Base-by-base conservation (phyloP, 2,797 vertebrate species). In the Dryobates pubescens region DNA sequence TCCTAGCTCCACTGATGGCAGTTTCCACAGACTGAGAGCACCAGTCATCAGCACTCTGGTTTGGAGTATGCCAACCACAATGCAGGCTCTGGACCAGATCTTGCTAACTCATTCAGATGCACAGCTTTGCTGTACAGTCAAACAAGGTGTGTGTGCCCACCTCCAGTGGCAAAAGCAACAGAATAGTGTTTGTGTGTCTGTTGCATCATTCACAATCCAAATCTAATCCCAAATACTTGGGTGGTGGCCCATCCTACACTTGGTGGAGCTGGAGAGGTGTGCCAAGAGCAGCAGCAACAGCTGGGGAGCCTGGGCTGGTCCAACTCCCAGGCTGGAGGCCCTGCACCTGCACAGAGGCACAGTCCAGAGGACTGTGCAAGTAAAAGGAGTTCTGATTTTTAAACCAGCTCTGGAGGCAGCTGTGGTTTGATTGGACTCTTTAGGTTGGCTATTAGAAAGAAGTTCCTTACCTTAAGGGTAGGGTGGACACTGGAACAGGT, bases 211-310 rank as follows among this genome's bases (percentile, higher is more conserved):
- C 87, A 78, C 24, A 0, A 59, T 32, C 76, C 79, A 81, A 83
- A 86, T 58, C 83, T 80, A 93, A 93, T 93, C 73, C 65, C 43
- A 92, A 83, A 58, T 81, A 88, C 69, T 93, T 95, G 90, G 93
- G 68, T 20, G 59, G 53, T 0, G 0, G 67, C 93, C 82, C 1
- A 0, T 76, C 63, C 82, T 76, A n/a, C 3, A 18, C 79, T 85
- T 49, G 76, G 70, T 82, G 67, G 87, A 72, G 69, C 82, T 82
- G 87, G 65, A 59, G 72, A 41, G 16, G 43, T 0, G 0, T 67
- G 79, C 93, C 89, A 87, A 75, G 79, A 82, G 63, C 72, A 85
- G 87, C 72, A 71, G 84, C 78, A 71, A 43, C 79, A 89, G 89
- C 92, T 89, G 94, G 68, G 1, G 2, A 67, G 70, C 45, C 54